Percentiles rank a stretch among this genome's conserved stretches.
These are phyloP conservation scores for Pangasius sanitwongsei DNA, from an alignment of 2,797 vertebrate species.

Conservation along the genomic window DNA sequence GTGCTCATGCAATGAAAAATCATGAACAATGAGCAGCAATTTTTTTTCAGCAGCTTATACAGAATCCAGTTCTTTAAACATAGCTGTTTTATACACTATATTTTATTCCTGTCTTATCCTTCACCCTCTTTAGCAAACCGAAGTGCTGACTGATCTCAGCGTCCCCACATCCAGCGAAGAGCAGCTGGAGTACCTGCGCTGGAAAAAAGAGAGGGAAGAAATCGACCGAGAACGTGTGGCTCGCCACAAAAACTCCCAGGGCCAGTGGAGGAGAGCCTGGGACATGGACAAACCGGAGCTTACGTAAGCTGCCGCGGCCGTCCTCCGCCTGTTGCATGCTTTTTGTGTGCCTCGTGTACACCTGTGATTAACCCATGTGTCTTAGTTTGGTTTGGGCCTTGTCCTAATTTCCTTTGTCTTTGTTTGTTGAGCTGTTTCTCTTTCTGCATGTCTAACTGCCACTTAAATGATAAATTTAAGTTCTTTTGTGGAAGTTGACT, in stretches of 20 bases:
- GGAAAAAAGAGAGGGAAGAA: slow-evolving; percentile 93
- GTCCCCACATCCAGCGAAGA: slow-evolving; percentile 77
- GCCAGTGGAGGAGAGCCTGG: slow-evolving; percentile 97
- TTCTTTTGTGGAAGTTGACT: slow-evolving; percentile 33
- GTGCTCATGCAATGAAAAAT: not conserved
- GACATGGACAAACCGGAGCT: slow-evolving; percentile 91
- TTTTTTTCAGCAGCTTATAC: not conserved
- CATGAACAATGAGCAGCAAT: not conserved
- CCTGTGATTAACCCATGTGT: not conserved
- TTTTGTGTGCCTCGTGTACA: slow-evolving; percentile 11
- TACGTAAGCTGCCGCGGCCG: slow-evolving; percentile 79
- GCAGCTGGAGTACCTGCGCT: slow-evolving; percentile 83
- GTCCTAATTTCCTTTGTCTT: slow-evolving; percentile 7
- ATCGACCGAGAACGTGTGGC: slow-evolving; percentile 91
- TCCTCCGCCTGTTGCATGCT: not conserved
- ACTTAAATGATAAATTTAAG: slow-evolving; percentile 25
- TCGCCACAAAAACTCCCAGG: slow-evolving; percentile 90
- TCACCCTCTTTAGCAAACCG: slow-evolving; percentile 60
- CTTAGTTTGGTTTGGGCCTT: slow-evolving; percentile 13
- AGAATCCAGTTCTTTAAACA: not conserved
- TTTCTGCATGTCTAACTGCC: not conserved
- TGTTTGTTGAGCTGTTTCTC: slow-evolving; percentile 24
- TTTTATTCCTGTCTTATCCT: not conserved
- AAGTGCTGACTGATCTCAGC: slow-evolving; percentile 69
- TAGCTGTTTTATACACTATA: not conserved